Evolutionary conservation across 2,888 invertebrate species (phyloP), one percentile per base, ranked within the genome.

Genomic region (Cephalotes varians): DNA sequence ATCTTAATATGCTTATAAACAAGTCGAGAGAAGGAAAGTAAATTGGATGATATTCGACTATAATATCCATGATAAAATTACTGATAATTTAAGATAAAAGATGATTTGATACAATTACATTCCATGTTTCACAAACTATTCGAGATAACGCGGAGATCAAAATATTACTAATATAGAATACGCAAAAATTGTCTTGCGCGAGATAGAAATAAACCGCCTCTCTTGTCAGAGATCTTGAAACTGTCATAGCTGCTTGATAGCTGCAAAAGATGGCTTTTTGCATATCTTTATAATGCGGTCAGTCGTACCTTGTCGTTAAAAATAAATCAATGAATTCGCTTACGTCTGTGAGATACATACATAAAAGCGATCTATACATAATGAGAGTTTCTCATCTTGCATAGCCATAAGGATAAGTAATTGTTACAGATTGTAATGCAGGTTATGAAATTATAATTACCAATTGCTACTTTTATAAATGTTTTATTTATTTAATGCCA

Each of bases 401-500:
- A 67, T 28, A 49, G 60, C 5, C 7, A n/a, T 44, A 25, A 65
- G 31, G 21, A 54, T 31, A 65, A 51, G 18, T 44, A 18, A 62
- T 49, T 37, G 25, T 49, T 49, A 49, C 25, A 64, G 15, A 49
- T 49, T 18, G 21, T 40, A 73, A 60, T 15, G 44, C n/a, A 65
- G 65, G 54, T 65, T 7, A 28, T 37, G 37, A 65, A 65, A 77
- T 67, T 65, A 76, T 10, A 74, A 74, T 64, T 64, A 31, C 34
- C 65, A 77, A 65, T 15, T 64, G 18, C 25, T 21, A 18, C 15
- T 44, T 56, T 67, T 18, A 37, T 37, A 37, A 77, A 77, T 12
- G 40, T 67, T 77, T n/a, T 67, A 67, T 77, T 77, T 77, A 56
- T 12, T 77, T 56, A 67, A 67, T 44, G 67, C 31, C 77, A 67